Evolutionary conservation across 2,888 invertebrate genomes (phyloP), one percentile per base, ranked within the genome.

Genomic region (Formica aserva): DNA sequence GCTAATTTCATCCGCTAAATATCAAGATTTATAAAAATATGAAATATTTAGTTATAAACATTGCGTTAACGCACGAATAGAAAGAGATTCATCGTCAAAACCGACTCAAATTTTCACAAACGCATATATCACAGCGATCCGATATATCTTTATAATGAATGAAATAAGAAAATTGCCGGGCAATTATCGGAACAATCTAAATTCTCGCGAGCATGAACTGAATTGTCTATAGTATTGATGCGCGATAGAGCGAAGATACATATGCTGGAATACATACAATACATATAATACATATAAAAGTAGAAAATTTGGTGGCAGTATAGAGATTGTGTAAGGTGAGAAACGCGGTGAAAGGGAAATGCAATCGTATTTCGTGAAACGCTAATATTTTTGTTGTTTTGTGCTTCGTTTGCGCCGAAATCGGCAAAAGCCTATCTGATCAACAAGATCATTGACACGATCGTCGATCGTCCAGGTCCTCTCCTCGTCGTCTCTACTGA

Each of bases 241-340:
- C 92, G 88, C 81, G 86, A 91, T 85, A 85, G 84, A 84, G 86
- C 87, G 85, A 90, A 88, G 92, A 87, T 92, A 90, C 90, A 85
- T 55, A 89, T 89, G 55, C 69, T 52, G n/a, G 52, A 52, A 52
- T 52, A 52, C 52, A 52, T 52, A 52, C 8, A 89, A 41, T 88
- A 89, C 87, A 87, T 91, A 69, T 71, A 45, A 80, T 80, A 80
- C 72, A 90, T 91, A 89, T 92, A 92, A 92, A 91, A 91, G 92
- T 90, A 92, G 90, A 92, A 90, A 89, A 89, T 91, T 91, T 87
- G 89, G 89, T 89, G 90, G 90, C 90, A 89, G 90, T 90, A 91
- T 90, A 90, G 93, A 93, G 93, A 93, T 90, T 90, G 91, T 92
- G 82, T 87, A 90, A 88, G 87, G 89, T 89, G 88, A 81, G 87